Conservation (phyloP, 1,140 invertebrate genomes). For the Plectrocnemia conspersa region DNA sequence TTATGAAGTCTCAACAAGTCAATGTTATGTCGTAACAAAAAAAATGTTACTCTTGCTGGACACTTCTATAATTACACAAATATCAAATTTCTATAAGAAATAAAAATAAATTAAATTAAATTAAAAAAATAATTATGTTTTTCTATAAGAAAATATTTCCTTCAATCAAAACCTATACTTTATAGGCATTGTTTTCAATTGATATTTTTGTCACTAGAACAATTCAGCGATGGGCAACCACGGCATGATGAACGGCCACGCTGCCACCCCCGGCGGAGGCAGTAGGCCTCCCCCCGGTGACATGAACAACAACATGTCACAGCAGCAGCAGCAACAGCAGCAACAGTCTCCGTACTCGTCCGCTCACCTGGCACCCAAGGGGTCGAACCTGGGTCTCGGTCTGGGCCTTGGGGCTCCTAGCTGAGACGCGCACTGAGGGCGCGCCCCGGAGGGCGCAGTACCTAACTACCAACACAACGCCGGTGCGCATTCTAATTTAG, state of each 20-base stretch:
- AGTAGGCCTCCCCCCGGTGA: slow-evolving; percentile 42
- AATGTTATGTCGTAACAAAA: no score
- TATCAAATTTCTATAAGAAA: no score
- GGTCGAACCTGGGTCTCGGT: slow-evolving; percentile 27
- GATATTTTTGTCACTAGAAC: slow-evolving; percentile 38
- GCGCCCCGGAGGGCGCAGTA: slow-evolving; percentile 42
- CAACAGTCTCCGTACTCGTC: slow-evolving; percentile 20
- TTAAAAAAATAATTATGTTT: no score
- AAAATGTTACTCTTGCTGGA: no score
- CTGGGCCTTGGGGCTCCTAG: slow-evolving; percentile 49
- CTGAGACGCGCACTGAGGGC: slow-evolving; percentile 46
- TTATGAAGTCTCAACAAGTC: no score
- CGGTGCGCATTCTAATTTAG: slow-evolving; percentile 3
- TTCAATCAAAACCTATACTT: not conserved
- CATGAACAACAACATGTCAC: slow-evolving; percentile 52
- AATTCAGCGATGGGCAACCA: slow-evolving; percentile 42
- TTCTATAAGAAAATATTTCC: no score
- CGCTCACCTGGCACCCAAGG: slow-evolving; percentile 44
- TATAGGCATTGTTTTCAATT: not conserved
- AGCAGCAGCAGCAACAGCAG: slow-evolving; percentile 25
- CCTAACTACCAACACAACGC: slow-evolving; percentile 3
- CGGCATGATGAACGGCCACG: slow-evolving; percentile 46
- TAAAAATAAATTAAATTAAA: no score
- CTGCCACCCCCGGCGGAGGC: slow-evolving; percentile 23
- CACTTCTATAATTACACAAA: no score